Percentiles rank a stretch among this genome's conserved stretches.
Conservation (phyloP, 2,888 invertebrate species). For the Epistrophe eligans region DNA sequence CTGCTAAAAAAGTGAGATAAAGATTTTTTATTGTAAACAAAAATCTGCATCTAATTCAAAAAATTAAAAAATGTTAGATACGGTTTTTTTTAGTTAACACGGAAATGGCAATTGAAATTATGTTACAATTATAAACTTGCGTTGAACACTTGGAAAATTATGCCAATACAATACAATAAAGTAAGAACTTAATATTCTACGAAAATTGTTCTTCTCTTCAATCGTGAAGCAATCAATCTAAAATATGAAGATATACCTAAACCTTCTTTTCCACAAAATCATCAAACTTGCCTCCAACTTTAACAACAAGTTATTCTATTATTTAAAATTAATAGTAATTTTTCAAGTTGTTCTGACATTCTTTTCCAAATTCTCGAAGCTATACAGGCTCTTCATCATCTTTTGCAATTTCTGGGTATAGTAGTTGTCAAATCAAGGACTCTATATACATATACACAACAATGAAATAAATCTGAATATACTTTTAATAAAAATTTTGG, state of each 20-base stretch:
- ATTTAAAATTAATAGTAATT: conserved; percentile 71
- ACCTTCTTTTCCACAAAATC: background rate
- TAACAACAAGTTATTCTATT: conserved; percentile 53
- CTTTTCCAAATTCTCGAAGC: background rate
- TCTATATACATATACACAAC: conserved; percentile 41
- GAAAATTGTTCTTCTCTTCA: no score
- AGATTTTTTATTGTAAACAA: no score
- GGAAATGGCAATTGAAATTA: no score
- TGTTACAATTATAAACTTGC: no score
- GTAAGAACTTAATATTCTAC: no score
- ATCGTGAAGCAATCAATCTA: no score
- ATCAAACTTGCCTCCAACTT: conserved; percentile 10
- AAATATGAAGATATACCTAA: background rate
- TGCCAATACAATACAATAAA: no score
- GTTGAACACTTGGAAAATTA: no score
- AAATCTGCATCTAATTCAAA: no score
- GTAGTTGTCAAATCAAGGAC: conserved; percentile 68
- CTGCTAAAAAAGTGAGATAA: no score
- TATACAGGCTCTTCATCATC: background rate
- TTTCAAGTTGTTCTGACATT: conserved; percentile 67
- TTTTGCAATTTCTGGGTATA: conserved; percentile 42
- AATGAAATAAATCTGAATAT: conserved; percentile 73
- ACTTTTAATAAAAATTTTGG: conserved; percentile 71
- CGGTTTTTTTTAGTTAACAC: no score
- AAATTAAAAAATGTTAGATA: no score